Conservation (phyloP, 2,113 vertebrate species). For the Embiotoca jacksoni region DNA sequence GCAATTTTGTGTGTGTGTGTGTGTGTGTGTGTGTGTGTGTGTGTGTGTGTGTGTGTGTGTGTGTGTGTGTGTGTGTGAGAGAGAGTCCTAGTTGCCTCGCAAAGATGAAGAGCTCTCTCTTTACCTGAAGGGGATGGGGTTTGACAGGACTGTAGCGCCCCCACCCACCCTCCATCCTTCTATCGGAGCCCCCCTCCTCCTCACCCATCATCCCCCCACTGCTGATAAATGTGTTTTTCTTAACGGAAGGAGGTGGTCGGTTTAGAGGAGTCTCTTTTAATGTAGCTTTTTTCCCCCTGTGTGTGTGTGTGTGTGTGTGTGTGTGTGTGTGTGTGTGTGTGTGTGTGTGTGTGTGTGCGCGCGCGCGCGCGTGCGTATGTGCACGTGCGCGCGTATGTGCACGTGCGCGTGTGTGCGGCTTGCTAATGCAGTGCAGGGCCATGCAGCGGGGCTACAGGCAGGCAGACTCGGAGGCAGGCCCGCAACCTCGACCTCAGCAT, state of each 20-base stretch:
- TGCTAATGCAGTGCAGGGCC: conserved; percentile 73
- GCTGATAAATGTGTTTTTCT: conserved; percentile 83
- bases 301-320: conserved; percentile 21
- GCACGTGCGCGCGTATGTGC: no score
- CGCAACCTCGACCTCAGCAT: conserved; percentile 83
- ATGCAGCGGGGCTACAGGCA: conserved; percentile 60
- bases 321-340: conserved; percentile 26
- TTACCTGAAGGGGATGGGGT: conserved; percentile 68
- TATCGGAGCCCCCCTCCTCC: conserved; percentile 24
- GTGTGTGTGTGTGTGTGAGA: conserved; percentile 4
- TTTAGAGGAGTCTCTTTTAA: conserved; percentile 73
- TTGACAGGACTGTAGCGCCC: conserved; percentile 71
- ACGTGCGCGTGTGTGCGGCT: neutral
- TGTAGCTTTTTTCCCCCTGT: conserved; percentile 48
- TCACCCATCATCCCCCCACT: conserved; percentile 31
- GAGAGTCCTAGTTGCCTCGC: conserved; percentile 44
- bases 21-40: conserved; percentile 12
- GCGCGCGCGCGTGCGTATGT: no score
- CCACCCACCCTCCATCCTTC: conserved; percentile 45
- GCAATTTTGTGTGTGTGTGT: conserved; percentile 6
- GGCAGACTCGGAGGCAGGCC: conserved; percentile 79
- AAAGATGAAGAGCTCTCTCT: conserved; percentile 72
- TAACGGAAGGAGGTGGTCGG: conserved; percentile 71
- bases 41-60: conserved; percentile 12
- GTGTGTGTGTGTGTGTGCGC: no score